Conservation (phyloP, 2,888 invertebrate species). For the Platycheirus rosarum region DNA sequence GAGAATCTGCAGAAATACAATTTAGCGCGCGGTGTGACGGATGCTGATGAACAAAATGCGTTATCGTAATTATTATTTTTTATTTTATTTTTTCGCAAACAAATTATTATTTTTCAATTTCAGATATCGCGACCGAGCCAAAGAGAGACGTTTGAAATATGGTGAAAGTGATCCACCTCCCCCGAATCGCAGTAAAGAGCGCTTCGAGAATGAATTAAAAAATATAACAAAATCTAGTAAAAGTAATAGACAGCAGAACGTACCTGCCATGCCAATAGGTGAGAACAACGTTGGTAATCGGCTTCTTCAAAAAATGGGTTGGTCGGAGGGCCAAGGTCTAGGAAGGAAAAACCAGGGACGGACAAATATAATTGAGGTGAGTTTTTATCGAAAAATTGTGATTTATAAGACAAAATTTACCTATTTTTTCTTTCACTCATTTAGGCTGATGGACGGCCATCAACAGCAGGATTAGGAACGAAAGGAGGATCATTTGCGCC, state of each 20-base stretch:
- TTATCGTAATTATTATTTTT: conserved; percentile 75
- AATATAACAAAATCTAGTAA: conserved; percentile 81
- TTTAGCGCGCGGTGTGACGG: conserved; percentile 77
- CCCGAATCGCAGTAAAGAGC: conserved; percentile 88
- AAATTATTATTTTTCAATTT: not conserved
- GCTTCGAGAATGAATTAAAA: conserved; percentile 86
- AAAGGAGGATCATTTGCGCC: conserved; percentile 83
- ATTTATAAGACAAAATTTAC: not conserved
- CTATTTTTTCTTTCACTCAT: not conserved
- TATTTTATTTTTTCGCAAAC: conserved; percentile 7
- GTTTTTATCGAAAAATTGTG: not conserved
- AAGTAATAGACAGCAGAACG: conserved; percentile 79
- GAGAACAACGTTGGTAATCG: conserved; percentile 97
- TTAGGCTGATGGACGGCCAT: conserved; percentile 83
- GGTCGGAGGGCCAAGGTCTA: conserved; percentile 98
- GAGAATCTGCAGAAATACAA: conserved; percentile 88
- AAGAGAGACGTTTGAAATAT: conserved; percentile 96
- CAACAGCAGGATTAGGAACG: conserved; percentile 93
- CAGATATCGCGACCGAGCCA: conserved; percentile 96
- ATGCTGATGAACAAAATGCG: conserved; percentile 66
- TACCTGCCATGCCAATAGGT: conserved; percentile 84
- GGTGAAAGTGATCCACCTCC: conserved; percentile 91
- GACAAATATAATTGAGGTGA: conserved; percentile 94
- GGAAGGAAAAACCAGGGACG: conserved; percentile 96
- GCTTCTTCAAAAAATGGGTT: conserved; percentile 99